A percentile compares a stretch with the other conserved stretches of the same genome.
Conservation (phyloP, 2,797 vertebrate species). For the Rallus crepitans region DNA sequence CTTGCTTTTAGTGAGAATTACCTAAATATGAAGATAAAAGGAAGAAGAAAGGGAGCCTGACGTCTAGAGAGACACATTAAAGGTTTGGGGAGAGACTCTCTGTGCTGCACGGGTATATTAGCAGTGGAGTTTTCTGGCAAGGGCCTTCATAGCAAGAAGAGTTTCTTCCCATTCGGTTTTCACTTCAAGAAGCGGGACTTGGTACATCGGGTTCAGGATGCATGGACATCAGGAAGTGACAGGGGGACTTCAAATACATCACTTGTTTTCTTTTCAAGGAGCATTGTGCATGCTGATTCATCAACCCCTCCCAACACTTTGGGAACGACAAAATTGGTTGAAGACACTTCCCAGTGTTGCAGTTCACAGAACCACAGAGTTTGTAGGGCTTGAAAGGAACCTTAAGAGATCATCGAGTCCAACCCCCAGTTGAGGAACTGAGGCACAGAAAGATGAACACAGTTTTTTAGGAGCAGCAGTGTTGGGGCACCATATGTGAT, state of each 20-base stretch:
- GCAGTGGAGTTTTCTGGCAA: constrained; percentile 32
- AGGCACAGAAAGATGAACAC: not conserved
- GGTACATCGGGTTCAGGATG: not conserved
- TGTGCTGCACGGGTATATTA: not conserved
- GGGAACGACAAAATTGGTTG: not conserved
- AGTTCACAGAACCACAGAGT: no score
- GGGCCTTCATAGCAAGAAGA: not conserved
- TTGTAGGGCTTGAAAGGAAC: no score
- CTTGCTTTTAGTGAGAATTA: constrained; percentile 67
- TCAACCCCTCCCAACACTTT: not conserved
- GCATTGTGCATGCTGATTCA: not conserved
- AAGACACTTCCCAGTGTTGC: not conserved
- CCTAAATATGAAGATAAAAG: constrained; percentile 64
- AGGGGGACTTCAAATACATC: not conserved
- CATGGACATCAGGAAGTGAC: not conserved
- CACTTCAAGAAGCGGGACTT: not conserved
- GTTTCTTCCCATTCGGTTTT: constrained; percentile 34
- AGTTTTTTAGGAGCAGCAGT: not conserved
- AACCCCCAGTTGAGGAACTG: not conserved
- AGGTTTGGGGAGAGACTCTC: constrained; percentile 29
- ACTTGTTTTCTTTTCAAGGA: not conserved
- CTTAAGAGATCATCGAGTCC: no score
- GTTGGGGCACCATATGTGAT: not conserved
- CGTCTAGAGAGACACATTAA: constrained; percentile 57
- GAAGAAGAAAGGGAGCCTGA: constrained; percentile 44